A percentile compares a stretch with the other conserved stretches of the same genome.
These are phyloP conservation scores for Apotomis capreana DNA, from an alignment of 2,888 invertebrate species.

Conservation along the genomic window DNA sequence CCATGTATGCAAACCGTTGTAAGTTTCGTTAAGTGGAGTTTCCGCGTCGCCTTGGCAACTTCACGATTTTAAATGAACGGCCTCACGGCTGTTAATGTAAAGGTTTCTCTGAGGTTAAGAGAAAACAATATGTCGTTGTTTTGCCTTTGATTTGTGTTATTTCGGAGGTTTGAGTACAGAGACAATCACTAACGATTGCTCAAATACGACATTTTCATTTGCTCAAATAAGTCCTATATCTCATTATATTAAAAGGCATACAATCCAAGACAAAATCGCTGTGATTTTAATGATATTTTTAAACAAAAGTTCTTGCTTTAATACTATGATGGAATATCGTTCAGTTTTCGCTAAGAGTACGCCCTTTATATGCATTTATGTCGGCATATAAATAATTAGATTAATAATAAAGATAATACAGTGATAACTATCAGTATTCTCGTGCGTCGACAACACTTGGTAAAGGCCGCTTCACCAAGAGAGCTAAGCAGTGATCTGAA, in stretches of 20 bases:
- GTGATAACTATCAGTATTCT: slow-evolving; percentile 4
- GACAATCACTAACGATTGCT: neutral
- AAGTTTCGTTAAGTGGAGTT: neutral
- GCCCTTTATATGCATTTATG: neutral
- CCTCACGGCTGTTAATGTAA: neutral
- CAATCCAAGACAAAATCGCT: no score
- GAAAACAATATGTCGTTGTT: slow-evolving; percentile 12
- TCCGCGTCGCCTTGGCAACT: slow-evolving; percentile 16
- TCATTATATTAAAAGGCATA: no score
- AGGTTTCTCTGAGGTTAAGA: slow-evolving; percentile 12
- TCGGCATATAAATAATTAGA: slow-evolving; percentile 6
- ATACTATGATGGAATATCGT: no score
- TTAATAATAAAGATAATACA: slow-evolving; percentile 10
- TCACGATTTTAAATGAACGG: slow-evolving; percentile 21
- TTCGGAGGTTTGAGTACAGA: neutral
- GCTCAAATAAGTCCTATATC: no score
- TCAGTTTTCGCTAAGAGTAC: neutral
- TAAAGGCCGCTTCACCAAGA: no score
- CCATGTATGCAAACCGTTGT: neutral
- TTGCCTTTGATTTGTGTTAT: neutral
- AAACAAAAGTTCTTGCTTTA: no score
- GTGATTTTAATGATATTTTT: no score
- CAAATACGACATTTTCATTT: neutral
- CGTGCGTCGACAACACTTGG: neutral
- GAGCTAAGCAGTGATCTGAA: no score